phyloP scores from a whole-genome alignment of 2,888 invertebrate genomes.

The Leptogaster cylindrica region DNA sequence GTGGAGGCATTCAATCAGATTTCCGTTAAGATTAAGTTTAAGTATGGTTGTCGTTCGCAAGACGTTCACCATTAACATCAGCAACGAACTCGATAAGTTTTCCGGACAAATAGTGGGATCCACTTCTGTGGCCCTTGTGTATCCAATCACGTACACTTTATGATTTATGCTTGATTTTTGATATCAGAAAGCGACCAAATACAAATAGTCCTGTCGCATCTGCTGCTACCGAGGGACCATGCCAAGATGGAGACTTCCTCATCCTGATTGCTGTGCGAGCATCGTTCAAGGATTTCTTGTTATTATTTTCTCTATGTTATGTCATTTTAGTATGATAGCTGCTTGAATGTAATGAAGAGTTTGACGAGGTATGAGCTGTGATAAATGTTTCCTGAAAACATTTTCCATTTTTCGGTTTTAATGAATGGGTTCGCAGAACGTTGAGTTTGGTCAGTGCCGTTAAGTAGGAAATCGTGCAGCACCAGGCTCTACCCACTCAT shows the following conservation, averaged over 20 bases:
- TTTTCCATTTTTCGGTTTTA: no score
- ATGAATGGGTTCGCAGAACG: no score
- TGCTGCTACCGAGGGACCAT: background rate
- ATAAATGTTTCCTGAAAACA: no score
- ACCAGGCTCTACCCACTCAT: no score
- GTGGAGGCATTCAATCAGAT: constrained; percentile 4
- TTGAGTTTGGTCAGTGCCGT: no score
- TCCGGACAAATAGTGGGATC: background rate
- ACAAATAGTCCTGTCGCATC: background rate
- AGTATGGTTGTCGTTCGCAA: background rate
- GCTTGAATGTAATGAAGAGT: no score
- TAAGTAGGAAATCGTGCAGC: no score
- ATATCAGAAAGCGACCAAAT: background rate
- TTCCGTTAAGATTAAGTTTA: background rate
- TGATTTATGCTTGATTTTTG: constrained; percentile 36
- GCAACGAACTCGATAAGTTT: background rate
- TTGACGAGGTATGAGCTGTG: no score
- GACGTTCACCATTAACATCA: background rate
- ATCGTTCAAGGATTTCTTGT: no score
- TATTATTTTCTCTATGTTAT: no score
- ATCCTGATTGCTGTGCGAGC: no score
- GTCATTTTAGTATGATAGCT: no score
- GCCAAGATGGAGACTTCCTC: background rate
- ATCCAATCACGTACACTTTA: constrained; percentile 38
- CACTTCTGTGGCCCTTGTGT: background rate